Evolutionary conservation across 1,140 invertebrate species (phyloP).

Genomic region (Adelges cooleyi): DNA sequence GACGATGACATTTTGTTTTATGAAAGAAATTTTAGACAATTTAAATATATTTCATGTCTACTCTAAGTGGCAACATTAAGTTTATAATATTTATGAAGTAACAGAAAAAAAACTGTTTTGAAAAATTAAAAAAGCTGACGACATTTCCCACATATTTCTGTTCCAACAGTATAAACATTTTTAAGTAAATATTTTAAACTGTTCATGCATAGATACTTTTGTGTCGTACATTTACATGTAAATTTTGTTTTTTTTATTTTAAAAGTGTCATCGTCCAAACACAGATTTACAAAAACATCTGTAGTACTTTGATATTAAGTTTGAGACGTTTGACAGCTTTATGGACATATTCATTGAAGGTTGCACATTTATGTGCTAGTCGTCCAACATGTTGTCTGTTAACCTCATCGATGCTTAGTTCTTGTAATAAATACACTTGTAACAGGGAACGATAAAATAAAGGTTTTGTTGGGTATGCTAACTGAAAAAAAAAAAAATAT

Average conservation of each 20-base stretch:
- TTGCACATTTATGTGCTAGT: conserved; percentile 44
- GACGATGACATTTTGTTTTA: too few species aligned
- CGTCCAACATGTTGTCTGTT: conserved; percentile 40
- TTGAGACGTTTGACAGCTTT: conserved; percentile 48
- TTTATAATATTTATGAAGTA: not conserved
- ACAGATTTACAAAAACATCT: too few species aligned
- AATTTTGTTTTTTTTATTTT: too few species aligned
- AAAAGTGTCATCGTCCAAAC: not conserved
- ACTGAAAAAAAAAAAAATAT: conserved; percentile 32
- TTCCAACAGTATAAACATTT: not conserved
- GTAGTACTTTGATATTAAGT: conserved; percentile 32
- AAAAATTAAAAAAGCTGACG: not conserved
- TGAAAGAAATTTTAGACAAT: too few species aligned
- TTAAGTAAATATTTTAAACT: too few species aligned
- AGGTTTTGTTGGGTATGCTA: conserved; percentile 42
- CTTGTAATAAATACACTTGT: conserved; percentile 47
- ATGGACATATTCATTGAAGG: conserved; percentile 52
- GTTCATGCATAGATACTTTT: too few species aligned
- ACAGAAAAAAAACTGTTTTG: not conserved
- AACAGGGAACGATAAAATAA: conserved; percentile 61
- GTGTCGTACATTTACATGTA: too few species aligned
- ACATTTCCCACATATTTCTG: not conserved
- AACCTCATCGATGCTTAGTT: conserved; percentile 29
- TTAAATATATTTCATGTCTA: too few species aligned
- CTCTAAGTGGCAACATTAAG: not conserved